phyloP scores from a whole-genome alignment of 2,113 vertebrate species.

The Tragelaphus scriptus region DNA sequence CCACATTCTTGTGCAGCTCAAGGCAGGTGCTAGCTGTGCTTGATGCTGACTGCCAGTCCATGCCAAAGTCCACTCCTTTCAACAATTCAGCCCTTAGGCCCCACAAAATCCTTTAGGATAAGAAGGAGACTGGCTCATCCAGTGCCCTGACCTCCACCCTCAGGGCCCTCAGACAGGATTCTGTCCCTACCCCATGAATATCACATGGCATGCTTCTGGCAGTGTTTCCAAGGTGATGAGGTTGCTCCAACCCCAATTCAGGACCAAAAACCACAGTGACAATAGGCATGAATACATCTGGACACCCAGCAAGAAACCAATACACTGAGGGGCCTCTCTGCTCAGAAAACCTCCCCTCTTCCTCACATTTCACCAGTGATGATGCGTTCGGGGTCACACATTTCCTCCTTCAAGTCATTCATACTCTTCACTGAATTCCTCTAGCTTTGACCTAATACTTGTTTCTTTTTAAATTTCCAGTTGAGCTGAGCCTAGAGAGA shows the following conservation, averaged over 20 bases:
- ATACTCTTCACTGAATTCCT: not conserved
- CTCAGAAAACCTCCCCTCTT: not conserved
- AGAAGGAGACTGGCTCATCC: not conserved
- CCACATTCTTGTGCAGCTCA: not conserved
- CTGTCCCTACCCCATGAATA: not conserved
- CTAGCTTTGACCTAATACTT: not conserved
- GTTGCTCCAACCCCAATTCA: not conserved
- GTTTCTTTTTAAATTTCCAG: not conserved
- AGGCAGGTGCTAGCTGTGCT: not conserved
- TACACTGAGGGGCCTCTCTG: not conserved
- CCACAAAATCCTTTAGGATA: not conserved
- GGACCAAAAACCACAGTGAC: not conserved
- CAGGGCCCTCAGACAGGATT: not conserved
- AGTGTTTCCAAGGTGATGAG: not conserved
- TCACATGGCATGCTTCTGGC: not conserved
- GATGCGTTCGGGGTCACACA: not conserved
- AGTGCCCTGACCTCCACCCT: not conserved
- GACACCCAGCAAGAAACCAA: not conserved
- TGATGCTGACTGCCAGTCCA: not conserved
- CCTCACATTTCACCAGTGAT: not conserved
- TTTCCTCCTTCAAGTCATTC: not conserved
- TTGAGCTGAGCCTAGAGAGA: not conserved
- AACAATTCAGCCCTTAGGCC: not conserved
- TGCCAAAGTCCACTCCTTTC: not conserved
- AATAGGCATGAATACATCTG: not conserved